Evolutionary conservation across 2,888 invertebrate genomes (phyloP).

Genomic region (Cremastinae sp.): DNA sequence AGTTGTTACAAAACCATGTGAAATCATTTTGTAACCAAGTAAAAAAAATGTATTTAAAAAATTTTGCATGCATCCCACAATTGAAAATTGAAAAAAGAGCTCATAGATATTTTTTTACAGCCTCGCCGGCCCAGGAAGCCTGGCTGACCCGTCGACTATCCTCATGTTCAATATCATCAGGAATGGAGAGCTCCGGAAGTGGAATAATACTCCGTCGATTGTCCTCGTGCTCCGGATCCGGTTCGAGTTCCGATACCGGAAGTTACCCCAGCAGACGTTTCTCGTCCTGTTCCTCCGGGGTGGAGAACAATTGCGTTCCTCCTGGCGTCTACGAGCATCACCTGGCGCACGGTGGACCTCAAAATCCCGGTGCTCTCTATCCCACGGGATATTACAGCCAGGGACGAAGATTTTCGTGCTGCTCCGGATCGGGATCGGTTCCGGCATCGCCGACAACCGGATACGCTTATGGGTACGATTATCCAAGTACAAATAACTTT

Average conservation of each 20-base stretch:
- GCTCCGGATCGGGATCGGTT: constrained; percentile 72
- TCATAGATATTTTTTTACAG: too few species aligned
- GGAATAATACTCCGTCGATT: constrained; percentile 80
- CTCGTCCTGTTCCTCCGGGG: constrained; percentile 75
- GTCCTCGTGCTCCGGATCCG: constrained; percentile 80
- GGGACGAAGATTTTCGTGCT: constrained; percentile 74
- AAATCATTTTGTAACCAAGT: too few species aligned
- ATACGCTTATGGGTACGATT: constrained; percentile 75
- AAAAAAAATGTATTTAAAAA: too few species aligned
- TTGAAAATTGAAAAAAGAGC: too few species aligned
- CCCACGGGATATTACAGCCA: constrained; percentile 69
- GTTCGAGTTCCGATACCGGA: constrained; percentile 71
- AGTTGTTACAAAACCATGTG: too few species aligned
- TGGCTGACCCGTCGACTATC: constrained; percentile 85
- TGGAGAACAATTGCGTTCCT: constrained; percentile 69
- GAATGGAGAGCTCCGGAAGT: constrained; percentile 82
- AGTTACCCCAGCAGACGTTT: constrained; percentile 72
- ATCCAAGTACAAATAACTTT: constrained; percentile 78
- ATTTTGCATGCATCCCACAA: too few species aligned
- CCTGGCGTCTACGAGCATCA: constrained; percentile 37
- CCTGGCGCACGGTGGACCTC: constrained; percentile 37
- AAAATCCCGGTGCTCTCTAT: constrained; percentile 67
- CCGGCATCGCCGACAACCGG: constrained; percentile 66
- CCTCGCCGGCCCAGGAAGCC: constrained; percentile 84
- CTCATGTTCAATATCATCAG: constrained; percentile 85